Percentiles rank a stretch among this genome's conserved stretches.
Evolutionary conservation across 2,113 vertebrate genomes (phyloP).

Genomic region (Rattus norvegicus): GRCr8 NC_086029.1:38853001-38853500

Average conservation of each 20-base stretch:
- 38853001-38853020: not conserved
- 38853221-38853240: not conserved
- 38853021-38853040: not conserved
- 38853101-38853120: not conserved
- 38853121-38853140: not conserved
- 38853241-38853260: not conserved
- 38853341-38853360: not conserved
- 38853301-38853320: not conserved
- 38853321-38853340: not conserved
- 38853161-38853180: not conserved
- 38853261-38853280: not conserved
- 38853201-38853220: not conserved
- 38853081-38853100: not conserved
- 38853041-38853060: not conserved
- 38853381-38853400: not conserved
- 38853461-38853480: not conserved
- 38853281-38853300: not conserved
- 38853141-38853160: not conserved
- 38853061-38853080: not conserved
- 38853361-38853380: not conserved
- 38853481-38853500: not conserved
- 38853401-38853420: not conserved
- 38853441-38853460: not conserved
- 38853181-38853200: not conserved
- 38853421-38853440: not conserved